Evolutionary conservation across 2,113 vertebrate species (phyloP).

Genomic region (Nipponia nippon): DNA sequence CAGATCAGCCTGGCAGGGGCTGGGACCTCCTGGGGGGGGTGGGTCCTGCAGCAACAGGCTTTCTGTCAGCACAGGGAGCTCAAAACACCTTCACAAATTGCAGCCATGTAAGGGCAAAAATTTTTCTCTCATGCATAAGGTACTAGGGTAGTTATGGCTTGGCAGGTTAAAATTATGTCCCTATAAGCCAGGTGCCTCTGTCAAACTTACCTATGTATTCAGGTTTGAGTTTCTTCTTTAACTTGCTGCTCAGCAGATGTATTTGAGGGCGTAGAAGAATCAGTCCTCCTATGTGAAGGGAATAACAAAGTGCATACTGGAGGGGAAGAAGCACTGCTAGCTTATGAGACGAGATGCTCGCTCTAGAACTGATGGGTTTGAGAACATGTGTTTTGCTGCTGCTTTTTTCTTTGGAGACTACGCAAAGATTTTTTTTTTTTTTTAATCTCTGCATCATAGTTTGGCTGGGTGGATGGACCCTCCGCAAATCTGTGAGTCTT

Average conservation of each 20-base stretch:
- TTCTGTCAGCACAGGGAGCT: background rate
- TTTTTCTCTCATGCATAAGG: background rate
- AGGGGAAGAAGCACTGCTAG: background rate
- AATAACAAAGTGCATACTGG: background rate
- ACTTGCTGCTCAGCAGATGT: background rate
- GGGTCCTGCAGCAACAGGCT: background rate
- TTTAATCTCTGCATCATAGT: fast-evolving
- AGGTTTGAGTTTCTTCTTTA: background rate
- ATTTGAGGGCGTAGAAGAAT: background rate
- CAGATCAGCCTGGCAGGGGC: too few relatives aligned
- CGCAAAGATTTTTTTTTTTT: background rate
- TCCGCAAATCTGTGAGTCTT: background rate
- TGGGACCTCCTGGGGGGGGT: background rate
- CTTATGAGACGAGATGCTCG: background rate
- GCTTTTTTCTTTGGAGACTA: background rate
- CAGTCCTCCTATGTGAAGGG: background rate
- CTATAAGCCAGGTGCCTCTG: background rate
- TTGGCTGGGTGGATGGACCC: background rate
- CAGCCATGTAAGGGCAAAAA: background rate
- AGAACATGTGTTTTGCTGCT: background rate
- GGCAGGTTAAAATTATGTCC: background rate
- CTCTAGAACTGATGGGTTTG: background rate
- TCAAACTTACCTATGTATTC: background rate
- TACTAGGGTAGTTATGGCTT: background rate
- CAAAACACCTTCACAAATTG: background rate